Percentiles rank a stretch among this genome's conserved stretches.
phyloP scores from a whole-genome alignment of 2,797 vertebrate genomes.

The Emys orbicularis region DNA sequence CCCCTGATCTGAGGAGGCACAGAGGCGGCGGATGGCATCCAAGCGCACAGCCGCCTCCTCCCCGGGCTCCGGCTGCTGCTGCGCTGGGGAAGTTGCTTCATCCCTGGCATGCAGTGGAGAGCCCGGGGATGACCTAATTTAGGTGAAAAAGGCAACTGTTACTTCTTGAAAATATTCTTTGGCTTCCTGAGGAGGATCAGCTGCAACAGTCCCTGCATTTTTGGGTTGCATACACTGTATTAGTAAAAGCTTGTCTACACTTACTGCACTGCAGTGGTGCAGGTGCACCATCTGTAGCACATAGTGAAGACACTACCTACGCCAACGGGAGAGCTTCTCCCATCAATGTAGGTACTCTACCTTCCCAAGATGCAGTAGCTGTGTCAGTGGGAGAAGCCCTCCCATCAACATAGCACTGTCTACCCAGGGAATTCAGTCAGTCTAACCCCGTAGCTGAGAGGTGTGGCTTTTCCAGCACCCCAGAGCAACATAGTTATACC shows the following conservation, averaged over 20 bases:
- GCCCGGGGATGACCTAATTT: neutral
- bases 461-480: neutral
- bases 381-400: neutral
- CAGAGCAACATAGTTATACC: neutral
- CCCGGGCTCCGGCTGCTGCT: no score
- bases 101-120: no score
- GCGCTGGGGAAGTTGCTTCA: no score
- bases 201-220: neutral
- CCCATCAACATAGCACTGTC: neutral
- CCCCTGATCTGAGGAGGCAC: no score
- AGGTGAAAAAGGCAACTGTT: neutral
- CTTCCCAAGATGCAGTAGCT: neutral
- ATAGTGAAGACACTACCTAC: neutral
- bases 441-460: neutral
- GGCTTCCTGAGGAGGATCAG: neutral
- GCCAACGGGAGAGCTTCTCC: neutral
- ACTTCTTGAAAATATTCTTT: neutral
- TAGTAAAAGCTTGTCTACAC: neutral
- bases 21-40: no score
- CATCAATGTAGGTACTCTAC: neutral
- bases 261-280: neutral
- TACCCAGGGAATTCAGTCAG: neutral
- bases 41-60: no score
- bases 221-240: neutral
- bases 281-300: neutral